Evolutionary conservation across 2,113 vertebrate genomes (phyloP), one percentile per base, ranked within the genome.

Genomic region (Aleadryas rufinucha): DNA sequence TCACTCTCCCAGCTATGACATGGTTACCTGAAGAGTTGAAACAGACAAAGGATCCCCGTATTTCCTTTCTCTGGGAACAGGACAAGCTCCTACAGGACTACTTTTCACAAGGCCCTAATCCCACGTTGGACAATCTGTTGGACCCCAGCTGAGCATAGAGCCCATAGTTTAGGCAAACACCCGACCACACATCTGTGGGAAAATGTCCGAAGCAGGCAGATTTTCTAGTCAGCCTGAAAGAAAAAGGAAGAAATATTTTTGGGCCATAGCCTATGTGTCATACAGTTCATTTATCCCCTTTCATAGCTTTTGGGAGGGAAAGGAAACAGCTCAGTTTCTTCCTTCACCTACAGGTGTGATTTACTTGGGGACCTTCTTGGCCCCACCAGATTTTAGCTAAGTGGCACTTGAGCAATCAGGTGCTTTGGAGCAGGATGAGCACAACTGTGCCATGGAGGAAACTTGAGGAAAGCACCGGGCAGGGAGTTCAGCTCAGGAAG

Each of bases 1-100:
- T 31, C 23, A 7, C 47, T 45, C 30, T 42, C 19, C 30, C 2
- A 7, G 10, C 19, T 28, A 4, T 0, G 0, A 47, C 33, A 15
- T 2, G 19, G 39, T 56, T 53, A 60, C 35, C 35, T 20, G 27
- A 64, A 42, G n/a, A 84, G 37, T 2, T 8, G 8, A 42, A 56
- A 45, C 20, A 37, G 31, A 16, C 31, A 49, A 17, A 60, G 7
- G 14, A 52, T 11, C 10, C 7, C 9, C 0, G 0, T 11, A 45
- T 37, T 44, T 75, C 21, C 33, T 66, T 49, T 45, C 42, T 68
- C n/a, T 57, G 41, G 52, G 71, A 71, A 31, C 13, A 71, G 18
- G 15, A 16, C 52, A 49, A 68, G 13, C 13, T 60, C 42, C 19
- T 23, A 5, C 0, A 6, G 11, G 20, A n/a, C 28, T 77, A 59